Percentiles rank a stretch among this genome's conserved stretches.
Evolutionary conservation across 1,140 invertebrate species (phyloP).

Genomic region (Drosophila parvula): DNA sequence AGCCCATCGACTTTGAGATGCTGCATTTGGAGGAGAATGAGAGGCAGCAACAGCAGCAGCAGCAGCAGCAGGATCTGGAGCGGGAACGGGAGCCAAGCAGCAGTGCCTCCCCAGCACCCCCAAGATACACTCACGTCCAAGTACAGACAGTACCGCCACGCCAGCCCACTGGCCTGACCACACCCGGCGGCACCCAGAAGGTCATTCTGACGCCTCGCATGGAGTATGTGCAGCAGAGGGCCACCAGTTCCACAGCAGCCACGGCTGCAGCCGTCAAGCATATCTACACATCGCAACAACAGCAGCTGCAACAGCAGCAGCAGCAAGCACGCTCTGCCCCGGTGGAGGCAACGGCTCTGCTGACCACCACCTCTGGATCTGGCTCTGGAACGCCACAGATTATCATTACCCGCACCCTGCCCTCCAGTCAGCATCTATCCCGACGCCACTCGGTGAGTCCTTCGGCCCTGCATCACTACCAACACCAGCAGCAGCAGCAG

Average conservation of each 20-base stretch:
- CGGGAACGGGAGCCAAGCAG: constrained; percentile 19
- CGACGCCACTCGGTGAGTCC: constrained; percentile 78
- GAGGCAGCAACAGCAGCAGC: constrained; percentile 11
- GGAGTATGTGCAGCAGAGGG: constrained; percentile 71
- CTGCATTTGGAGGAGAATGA: constrained; percentile 72
- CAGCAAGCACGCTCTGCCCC: constrained; percentile 28
- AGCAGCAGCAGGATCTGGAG: constrained; percentile 11
- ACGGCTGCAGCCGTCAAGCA: constrained; percentile 54
- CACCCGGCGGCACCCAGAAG: constrained; percentile 72
- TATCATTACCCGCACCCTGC: constrained; percentile 71
- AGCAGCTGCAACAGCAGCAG: constrained; percentile 46
- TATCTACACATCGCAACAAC: constrained; percentile 34
- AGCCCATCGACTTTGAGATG: constrained; percentile 79
- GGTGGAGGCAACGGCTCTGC: constrained; percentile 25
- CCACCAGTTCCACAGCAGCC: constrained; percentile 35
- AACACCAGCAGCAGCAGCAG: constrained; percentile 47
- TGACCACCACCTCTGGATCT: constrained; percentile 38
- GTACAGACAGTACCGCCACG: constrained; percentile 76
- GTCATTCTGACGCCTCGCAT: constrained; percentile 78
- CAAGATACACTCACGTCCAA: constrained; percentile 75
- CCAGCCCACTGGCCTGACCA: constrained; percentile 66
- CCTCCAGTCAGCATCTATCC: constrained; percentile 59
- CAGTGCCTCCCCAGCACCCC: constrained; percentile 13
- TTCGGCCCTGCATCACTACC: constrained; percentile 54
- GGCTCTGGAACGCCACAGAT: constrained; percentile 59